Percentiles rank a stretch among this genome's conserved stretches.
These are phyloP conservation scores for Trisateles emortualis DNA, from an alignment of 2,888 invertebrate genomes.

Conservation along the genomic window DNA sequence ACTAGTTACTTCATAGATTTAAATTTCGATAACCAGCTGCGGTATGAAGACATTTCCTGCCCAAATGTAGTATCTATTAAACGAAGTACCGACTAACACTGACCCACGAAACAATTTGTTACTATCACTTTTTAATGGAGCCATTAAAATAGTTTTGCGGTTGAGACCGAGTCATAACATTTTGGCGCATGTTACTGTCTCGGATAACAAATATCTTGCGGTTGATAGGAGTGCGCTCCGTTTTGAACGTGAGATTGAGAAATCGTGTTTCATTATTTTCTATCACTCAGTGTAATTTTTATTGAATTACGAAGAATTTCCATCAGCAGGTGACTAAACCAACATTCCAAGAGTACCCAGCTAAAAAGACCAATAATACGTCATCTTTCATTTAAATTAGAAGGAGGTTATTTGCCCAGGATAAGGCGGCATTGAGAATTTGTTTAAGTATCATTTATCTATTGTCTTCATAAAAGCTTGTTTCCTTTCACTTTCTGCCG, in stretches of 20 bases:
- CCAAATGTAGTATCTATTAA: constrained; percentile 53
- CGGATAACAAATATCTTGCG: constrained; percentile 75
- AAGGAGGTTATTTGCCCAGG: constrained; percentile 53
- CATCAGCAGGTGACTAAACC: constrained; percentile 56
- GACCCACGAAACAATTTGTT: constrained; percentile 75
- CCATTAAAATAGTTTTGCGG: constrained; percentile 81
- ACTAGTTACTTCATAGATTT: constrained; percentile 47
- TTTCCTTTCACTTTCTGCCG: constrained; percentile 61
- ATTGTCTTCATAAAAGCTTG: constrained; percentile 63
- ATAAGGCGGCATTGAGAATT: constrained; percentile 55
- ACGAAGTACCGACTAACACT: constrained; percentile 50
- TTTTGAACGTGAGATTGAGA: constrained; percentile 63
- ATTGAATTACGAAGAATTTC: constrained; percentile 54
- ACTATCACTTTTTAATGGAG: constrained; percentile 83
- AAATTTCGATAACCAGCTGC: constrained; percentile 51
- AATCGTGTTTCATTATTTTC: constrained; percentile 65
- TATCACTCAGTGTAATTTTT: constrained; percentile 57
- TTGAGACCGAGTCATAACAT: constrained; percentile 70
- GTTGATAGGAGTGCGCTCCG: constrained; percentile 63
- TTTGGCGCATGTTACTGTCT: constrained; percentile 70
- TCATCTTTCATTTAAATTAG: constrained; percentile 47
- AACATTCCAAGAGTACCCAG: constrained; percentile 53
- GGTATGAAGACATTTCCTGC: constrained; percentile 68
- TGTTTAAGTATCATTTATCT: constrained; percentile 72
- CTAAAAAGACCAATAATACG: constrained; percentile 30